These are phyloP conservation scores for Microcebus jonahi DNA, from an alignment of 2,113 vertebrate species.

Conservation along the genomic window DNA sequence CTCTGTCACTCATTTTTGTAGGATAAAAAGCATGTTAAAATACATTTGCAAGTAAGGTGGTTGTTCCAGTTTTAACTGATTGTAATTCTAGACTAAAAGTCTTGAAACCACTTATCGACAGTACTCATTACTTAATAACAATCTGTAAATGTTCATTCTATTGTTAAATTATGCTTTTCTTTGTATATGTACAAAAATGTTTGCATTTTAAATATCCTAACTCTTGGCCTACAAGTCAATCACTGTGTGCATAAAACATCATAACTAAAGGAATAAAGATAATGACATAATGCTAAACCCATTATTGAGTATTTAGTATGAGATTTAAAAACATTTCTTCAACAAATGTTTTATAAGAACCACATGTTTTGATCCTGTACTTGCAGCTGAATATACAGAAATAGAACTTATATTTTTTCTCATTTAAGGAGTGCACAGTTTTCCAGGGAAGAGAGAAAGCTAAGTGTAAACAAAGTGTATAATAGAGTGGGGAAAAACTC, in stretches of 20 bases:
- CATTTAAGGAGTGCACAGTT: not conserved
- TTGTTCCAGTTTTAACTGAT: not conserved
- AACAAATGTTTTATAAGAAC: not conserved
- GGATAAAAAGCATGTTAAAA: not conserved
- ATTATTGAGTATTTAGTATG: not conserved
- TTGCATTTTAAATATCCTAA: not conserved
- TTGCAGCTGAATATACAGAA: not conserved
- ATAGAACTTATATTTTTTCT: not conserved
- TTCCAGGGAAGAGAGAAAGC: not conserved
- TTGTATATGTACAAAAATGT: not conserved
- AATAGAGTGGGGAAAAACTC: not conserved
- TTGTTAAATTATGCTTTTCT: not conserved
- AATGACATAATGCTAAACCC: not conserved
- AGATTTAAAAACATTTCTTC: not conserved
- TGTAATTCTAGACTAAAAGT: not conserved
- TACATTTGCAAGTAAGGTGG: not conserved
- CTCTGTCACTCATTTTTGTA: not conserved
- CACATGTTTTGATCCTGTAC: not conserved
- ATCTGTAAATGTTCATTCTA: not conserved
- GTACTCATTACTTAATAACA: not conserved
- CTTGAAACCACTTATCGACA: not conserved
- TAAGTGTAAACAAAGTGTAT: not conserved
- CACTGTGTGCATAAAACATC: not conserved
- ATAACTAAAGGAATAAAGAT: not conserved
- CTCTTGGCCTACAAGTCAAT: not conserved